phyloP scores from a whole-genome alignment of 64 coral and sea anemone species.

The Platygyra sinensis region DNA sequence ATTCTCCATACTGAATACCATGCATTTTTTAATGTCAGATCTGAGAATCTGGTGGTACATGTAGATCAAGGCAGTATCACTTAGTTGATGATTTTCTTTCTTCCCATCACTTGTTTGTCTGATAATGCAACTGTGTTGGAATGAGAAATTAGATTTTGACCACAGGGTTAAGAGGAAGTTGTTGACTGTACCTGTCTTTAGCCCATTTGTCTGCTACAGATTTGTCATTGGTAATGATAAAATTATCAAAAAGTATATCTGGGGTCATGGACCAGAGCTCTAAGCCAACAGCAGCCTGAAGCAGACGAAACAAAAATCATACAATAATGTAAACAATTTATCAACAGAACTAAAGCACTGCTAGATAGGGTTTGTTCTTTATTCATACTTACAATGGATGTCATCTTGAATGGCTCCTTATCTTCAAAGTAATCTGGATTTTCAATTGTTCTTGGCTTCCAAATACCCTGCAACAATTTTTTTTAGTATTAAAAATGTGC shows the following conservation, averaged over 20 bases:
- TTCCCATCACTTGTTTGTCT: too few species aligned
- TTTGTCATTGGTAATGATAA: slow-evolving; percentile 91
- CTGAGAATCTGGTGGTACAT: not conserved
- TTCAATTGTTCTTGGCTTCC: slow-evolving; percentile 93
- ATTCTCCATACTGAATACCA: not conserved
- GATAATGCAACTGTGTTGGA: too few species aligned
- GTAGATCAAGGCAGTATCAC: too few species aligned
- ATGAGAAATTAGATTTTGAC: too few species aligned
- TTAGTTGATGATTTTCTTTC: too few species aligned
- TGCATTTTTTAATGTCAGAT: not conserved
- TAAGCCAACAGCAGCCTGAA: slow-evolving; percentile 89
- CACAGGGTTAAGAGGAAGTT: too few species aligned
- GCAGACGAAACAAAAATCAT: slow-evolving; percentile 23
- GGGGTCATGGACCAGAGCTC: slow-evolving; percentile 99
- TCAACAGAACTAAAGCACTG: not conserved
- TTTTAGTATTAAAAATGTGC: not conserved
- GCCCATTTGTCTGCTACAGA: slow-evolving; percentile 94
- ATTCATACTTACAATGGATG: slow-evolving; percentile 77
- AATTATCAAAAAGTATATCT: slow-evolving; percentile 99
- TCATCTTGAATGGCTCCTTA: slow-evolving; percentile 97
- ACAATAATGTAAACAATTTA: not conserved
- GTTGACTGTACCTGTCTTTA: slow-evolving; percentile 66
- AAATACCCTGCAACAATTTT: slow-evolving; percentile 84
- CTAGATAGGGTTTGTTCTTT: not conserved
- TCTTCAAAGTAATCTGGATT: slow-evolving; percentile 99